phyloP scores from a whole-genome alignment of 2,113 vertebrate genomes.

The Notothenia coriiceps region DNA sequence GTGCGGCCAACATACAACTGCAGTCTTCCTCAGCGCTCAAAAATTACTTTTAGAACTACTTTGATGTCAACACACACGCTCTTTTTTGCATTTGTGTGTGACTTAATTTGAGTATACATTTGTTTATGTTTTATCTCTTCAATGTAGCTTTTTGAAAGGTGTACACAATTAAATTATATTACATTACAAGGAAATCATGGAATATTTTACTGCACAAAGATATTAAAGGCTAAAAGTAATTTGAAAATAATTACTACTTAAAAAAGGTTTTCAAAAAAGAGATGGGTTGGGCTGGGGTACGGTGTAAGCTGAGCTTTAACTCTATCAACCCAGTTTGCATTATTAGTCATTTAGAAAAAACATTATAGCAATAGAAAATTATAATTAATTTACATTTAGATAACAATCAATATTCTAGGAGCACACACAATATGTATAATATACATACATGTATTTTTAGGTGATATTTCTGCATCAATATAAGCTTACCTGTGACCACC shows the following conservation, averaged over 20 bases:
- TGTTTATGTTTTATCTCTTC: not conserved
- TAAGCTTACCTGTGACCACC: constrained; percentile 57
- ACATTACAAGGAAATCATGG: not conserved
- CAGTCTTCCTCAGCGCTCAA: not conserved
- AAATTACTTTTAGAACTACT: not conserved
- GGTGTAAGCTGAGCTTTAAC: not conserved
- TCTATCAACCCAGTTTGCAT: not conserved
- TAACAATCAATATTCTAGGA: not conserved
- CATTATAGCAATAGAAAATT: not conserved
- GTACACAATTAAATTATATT: not conserved
- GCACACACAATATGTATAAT: not conserved
- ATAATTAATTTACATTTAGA: not conserved
- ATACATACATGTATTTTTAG: not conserved
- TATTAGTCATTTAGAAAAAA: not conserved
- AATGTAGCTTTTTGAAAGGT: not conserved
- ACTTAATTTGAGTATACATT: not conserved
- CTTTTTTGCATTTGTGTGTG: not conserved
- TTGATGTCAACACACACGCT: not conserved
- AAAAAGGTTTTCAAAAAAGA: not conserved
- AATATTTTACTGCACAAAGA: not conserved
- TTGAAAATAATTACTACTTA: not conserved
- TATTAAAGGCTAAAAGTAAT: not conserved
- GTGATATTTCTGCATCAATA: constrained; percentile 13
- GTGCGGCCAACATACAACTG: not conserved
- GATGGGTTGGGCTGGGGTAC: too few relatives aligned